Evolutionary conservation across 2,113 vertebrate genomes (phyloP).

Genomic region (Aramus guarauna): DNA sequence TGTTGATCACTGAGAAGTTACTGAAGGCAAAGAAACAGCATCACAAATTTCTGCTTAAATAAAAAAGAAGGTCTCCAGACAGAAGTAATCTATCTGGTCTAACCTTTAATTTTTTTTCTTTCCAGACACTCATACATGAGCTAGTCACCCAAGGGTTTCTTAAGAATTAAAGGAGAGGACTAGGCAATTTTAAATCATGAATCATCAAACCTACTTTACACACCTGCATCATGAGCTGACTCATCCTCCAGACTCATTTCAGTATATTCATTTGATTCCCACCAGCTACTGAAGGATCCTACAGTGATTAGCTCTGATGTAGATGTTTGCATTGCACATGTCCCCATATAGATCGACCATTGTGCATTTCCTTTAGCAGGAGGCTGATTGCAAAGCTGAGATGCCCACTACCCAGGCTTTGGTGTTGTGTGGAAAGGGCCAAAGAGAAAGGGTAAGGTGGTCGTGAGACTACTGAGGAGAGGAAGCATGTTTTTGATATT

Average conservation of each 20-base stretch:
- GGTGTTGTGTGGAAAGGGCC: not conserved
- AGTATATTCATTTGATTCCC: not conserved
- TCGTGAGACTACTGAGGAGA: not conserved
- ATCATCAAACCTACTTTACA: slow-evolving; percentile 7
- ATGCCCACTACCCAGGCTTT: not conserved
- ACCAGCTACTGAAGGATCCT: not conserved
- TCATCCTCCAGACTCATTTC: not conserved
- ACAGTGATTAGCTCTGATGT: not conserved
- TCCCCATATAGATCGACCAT: not conserved
- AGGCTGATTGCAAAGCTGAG: not conserved
- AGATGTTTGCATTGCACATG: not conserved
- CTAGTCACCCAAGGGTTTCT: not conserved
- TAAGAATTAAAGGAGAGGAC: not conserved
- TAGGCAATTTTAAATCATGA: slow-evolving; percentile 9
- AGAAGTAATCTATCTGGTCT: not conserved
- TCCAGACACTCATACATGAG: not conserved
- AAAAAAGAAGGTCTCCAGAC: not conserved
- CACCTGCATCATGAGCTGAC: slow-evolving; percentile 28
- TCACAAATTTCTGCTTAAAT: not conserved
- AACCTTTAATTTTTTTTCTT: not conserved
- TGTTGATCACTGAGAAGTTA: not conserved
- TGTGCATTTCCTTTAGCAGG: not conserved
- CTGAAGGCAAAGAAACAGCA: not conserved
- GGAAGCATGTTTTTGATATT: not conserved
- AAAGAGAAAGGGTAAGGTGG: not conserved